A percentile compares a stretch with the other conserved stretches of the same genome.
phyloP scores from a whole-genome alignment of 1,140 invertebrate genomes.

The Myzus persicae region DNA sequence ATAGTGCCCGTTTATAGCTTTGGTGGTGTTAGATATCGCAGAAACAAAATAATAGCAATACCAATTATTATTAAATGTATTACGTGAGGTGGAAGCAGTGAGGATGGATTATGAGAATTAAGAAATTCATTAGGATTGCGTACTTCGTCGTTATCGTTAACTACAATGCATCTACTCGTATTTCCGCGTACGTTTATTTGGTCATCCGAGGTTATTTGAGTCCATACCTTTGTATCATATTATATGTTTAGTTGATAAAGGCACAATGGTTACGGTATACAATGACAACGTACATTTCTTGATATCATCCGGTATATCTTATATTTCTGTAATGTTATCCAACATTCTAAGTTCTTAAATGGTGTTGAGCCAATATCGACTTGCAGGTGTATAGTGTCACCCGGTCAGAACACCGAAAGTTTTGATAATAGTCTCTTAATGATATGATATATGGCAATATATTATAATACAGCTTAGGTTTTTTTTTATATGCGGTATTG shows the following conservation, averaged over 20 bases:
- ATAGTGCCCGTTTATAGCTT: neutral
- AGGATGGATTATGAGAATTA: neutral
- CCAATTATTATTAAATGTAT: neutral
- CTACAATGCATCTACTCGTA: neutral
- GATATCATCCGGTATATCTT: too few relatives aligned
- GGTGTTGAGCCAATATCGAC: neutral
- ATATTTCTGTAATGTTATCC: too few relatives aligned
- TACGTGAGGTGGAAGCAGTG: neutral
- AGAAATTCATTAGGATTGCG: neutral
- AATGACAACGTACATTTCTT: too few relatives aligned
- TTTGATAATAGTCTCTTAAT: neutral
- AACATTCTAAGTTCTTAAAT: neutral
- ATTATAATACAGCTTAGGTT: too few relatives aligned
- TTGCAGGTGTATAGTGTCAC: neutral
- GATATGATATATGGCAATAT: too few relatives aligned
- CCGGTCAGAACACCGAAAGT: neutral
- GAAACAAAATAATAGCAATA: neutral
- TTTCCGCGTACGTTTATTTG: neutral
- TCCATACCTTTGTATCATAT: too few relatives aligned
- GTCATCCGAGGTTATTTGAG: neutral
- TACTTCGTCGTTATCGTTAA: neutral
- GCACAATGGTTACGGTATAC: too few relatives aligned
- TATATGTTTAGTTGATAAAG: too few relatives aligned
- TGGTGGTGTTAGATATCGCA: neutral
- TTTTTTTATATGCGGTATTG: neutral